phyloP scores from a whole-genome alignment of 2,797 vertebrate species.

The Halcyon badia region DNA sequence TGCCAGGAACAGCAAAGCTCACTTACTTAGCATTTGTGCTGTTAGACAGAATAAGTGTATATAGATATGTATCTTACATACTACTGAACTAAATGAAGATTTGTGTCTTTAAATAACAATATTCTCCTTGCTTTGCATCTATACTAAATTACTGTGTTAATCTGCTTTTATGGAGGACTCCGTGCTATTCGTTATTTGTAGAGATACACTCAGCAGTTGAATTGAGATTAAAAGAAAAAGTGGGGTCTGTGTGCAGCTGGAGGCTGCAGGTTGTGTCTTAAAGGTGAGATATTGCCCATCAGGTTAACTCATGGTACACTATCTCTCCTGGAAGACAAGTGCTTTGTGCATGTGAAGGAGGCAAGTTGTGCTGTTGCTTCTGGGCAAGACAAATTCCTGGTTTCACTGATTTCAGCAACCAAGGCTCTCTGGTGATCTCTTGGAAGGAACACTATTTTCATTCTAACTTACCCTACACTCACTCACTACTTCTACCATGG shows the following conservation, averaged over 20 bases:
- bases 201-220: not conserved
- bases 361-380: not conserved
- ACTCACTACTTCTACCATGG: not conserved
- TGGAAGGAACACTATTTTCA: not conserved
- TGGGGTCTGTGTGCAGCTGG: not conserved
- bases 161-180: not conserved
- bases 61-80: not conserved
- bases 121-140: not conserved
- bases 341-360: not conserved
- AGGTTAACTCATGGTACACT: not conserved
- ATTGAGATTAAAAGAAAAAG: not conserved
- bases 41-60: not conserved
- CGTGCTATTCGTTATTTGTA: not conserved
- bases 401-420: not conserved
- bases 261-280: not conserved
- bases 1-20: constrained; percentile 18
- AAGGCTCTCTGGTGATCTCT: not conserved
- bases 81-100: not conserved
- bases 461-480: not conserved
- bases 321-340: not conserved
- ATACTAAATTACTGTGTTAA: not conserved
- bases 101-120: not conserved
- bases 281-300: not conserved
- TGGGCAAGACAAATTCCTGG: not conserved
- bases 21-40: not conserved